phyloP scores from a whole-genome alignment of 2,797 vertebrate genomes.

The Cyclura pinguis region DNA sequence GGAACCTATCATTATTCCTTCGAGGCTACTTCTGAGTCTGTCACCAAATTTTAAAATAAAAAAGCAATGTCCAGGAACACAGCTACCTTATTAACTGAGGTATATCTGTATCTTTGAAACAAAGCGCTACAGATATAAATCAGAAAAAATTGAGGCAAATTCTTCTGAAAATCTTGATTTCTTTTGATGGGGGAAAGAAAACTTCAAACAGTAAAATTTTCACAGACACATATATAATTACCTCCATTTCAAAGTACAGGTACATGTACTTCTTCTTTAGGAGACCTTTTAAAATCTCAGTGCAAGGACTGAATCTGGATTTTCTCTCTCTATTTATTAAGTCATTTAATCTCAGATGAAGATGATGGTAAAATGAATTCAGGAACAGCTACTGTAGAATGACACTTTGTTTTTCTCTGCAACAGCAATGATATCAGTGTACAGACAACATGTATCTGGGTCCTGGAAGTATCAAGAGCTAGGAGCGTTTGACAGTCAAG shows the following conservation, averaged over 20 bases:
- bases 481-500: slow-evolving; percentile 24
- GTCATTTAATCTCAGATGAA: not conserved
- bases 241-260: not conserved
- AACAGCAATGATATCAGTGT: not conserved
- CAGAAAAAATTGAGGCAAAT: not conserved
- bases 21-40: no score
- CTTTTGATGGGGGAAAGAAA: not conserved
- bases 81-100: no score
- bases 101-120: not conserved
- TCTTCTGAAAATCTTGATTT: slow-evolving; percentile 9
- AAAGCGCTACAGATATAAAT: not conserved
- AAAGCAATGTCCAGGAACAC: no score
- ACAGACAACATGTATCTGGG: not conserved
- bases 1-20: no score
- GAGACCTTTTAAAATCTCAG: slow-evolving; percentile 19
- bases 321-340: slow-evolving; percentile 21
- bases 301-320: not conserved
- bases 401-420: slow-evolving; percentile 13
- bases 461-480: slow-evolving; percentile 21
- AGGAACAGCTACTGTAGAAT: slow-evolving; percentile 34
- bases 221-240: not conserved
- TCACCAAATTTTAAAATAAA: no score
- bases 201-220: not conserved
- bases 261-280: not conserved
- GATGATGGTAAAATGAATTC: slow-evolving; percentile 41